These are phyloP conservation scores for Timandra comae DNA, from an alignment of 2,888 invertebrate species.

Conservation along the genomic window DNA sequence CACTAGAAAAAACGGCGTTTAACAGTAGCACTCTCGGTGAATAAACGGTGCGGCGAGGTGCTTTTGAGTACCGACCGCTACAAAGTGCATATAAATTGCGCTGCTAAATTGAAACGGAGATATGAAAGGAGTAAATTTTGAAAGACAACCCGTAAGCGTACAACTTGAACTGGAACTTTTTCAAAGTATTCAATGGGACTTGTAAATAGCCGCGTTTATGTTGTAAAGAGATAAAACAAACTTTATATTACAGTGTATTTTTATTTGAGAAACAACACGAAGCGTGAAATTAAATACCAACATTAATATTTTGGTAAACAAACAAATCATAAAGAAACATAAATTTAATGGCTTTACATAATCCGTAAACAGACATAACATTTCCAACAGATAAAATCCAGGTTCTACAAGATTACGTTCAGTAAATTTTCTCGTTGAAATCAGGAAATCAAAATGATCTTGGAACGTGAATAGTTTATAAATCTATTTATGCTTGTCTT, in stretches of 20 bases:
- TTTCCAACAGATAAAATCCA: no score
- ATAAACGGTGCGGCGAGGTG: constrained; percentile 55
- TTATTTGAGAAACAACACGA: neutral
- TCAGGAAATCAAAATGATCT: neutral
- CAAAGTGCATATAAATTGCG: constrained; percentile 77
- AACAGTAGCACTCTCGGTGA: constrained; percentile 62
- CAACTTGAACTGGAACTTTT: constrained; percentile 31
- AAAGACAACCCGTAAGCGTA: constrained; percentile 54
- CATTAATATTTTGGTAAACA: neutral
- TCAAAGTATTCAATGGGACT: constrained; percentile 12
- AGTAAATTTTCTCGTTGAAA: neutral
- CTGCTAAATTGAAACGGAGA: constrained; percentile 64
- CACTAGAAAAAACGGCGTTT: constrained; percentile 65
- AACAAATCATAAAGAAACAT: neutral
- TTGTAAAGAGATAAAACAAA: neutral
- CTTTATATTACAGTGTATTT: neutral
- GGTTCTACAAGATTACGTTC: neutral
- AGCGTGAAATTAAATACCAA: neutral
- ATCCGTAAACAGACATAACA: no score
- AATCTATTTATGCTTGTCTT: neutral
- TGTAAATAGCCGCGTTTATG: neutral
- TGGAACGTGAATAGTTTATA: neutral
- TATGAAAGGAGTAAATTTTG: constrained; percentile 62
- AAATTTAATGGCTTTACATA: no score
- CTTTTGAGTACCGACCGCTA: constrained; percentile 61